Conservation (phyloP, 2,888 invertebrate genomes). For the Achlya flavicornis region DNA sequence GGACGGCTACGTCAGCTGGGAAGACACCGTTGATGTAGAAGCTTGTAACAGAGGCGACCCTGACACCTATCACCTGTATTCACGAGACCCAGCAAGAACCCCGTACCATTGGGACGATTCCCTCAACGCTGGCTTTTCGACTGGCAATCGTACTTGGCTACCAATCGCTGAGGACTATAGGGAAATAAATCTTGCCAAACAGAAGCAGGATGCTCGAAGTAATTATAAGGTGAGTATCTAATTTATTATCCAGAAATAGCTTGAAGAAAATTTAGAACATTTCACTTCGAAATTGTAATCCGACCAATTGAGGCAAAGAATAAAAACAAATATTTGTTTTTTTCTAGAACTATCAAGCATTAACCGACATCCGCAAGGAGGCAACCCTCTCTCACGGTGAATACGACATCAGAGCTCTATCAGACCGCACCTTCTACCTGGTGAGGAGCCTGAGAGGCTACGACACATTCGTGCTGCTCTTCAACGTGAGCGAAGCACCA, state of each 20-base stretch:
- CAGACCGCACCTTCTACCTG: slow-evolving; percentile 62
- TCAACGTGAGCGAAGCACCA: slow-evolving; percentile 77
- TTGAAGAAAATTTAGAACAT: too few relatives aligned
- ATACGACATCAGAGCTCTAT: slow-evolving; percentile 64
- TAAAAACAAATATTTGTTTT: slow-evolving; percentile 16
- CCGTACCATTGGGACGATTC: slow-evolving; percentile 86
- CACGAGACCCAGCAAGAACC: slow-evolving; percentile 86
- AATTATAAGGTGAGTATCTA: slow-evolving; percentile 72
- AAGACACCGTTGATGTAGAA: slow-evolving; percentile 83
- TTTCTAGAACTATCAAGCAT: slow-evolving; percentile 79
- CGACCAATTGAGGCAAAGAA: too few relatives aligned
- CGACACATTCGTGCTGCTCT: slow-evolving; percentile 67
- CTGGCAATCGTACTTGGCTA: slow-evolving; percentile 84
- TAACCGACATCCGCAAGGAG: slow-evolving; percentile 77
- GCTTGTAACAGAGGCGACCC: slow-evolving; percentile 81
- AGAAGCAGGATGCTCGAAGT: slow-evolving; percentile 76
- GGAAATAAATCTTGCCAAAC: slow-evolving; percentile 82
- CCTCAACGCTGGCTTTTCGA: slow-evolving; percentile 85
- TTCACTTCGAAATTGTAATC: too few relatives aligned
- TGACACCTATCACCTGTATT: slow-evolving; percentile 77
- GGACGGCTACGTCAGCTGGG: slow-evolving; percentile 83
- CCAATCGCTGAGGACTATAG: slow-evolving; percentile 86
- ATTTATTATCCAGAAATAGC: neutral
- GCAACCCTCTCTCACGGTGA: slow-evolving; percentile 68
- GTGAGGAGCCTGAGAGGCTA: slow-evolving; percentile 54